Percentiles rank a stretch among this genome's conserved stretches.
Evolutionary conservation across 2,888 invertebrate genomes (phyloP).

Genomic region (Platycheirus albimanus): DNA sequence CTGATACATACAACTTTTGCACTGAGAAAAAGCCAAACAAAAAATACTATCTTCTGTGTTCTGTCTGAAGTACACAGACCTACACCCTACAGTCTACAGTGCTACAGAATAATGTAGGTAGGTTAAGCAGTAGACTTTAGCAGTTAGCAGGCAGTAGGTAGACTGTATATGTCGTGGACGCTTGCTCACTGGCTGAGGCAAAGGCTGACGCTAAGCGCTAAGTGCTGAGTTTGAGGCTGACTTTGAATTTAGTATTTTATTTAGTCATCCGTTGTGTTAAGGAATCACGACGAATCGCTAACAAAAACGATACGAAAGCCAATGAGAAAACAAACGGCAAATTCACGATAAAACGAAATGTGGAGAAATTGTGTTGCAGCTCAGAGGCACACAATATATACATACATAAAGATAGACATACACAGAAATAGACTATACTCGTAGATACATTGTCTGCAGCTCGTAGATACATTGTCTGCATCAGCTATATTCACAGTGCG

Average conservation of each 20-base stretch:
- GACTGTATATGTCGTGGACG: too few species aligned
- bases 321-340: not conserved
- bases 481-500: too few species aligned
- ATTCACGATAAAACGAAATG: not conserved
- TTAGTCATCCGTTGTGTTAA: too few species aligned
- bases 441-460: too few species aligned
- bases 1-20: slow-evolving; percentile 40
- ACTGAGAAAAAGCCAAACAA: slow-evolving; percentile 65
- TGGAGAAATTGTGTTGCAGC: not conserved
- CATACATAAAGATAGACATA: too few species aligned
- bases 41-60: slow-evolving; percentile 30
- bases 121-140: not conserved
- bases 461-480: too few species aligned
- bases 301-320: not conserved
- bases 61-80: slow-evolving; percentile 38
- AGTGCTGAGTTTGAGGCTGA: slow-evolving; percentile 1
- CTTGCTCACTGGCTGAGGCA: too few species aligned
- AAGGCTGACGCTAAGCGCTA: too few species aligned
- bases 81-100: slow-evolving; percentile 24
- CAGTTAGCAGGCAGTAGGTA: too few species aligned
- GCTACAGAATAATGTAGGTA: slow-evolving; percentile 5
- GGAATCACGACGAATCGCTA: not conserved
- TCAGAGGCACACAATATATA: too few species aligned
- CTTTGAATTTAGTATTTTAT: slow-evolving; percentile 6
- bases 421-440: too few species aligned